A percentile compares a stretch with the other conserved stretches of the same genome.
These are phyloP conservation scores for Antheraea mylitta DNA, from an alignment of 1,140 invertebrate genomes.

Conservation along the genomic window DNA sequence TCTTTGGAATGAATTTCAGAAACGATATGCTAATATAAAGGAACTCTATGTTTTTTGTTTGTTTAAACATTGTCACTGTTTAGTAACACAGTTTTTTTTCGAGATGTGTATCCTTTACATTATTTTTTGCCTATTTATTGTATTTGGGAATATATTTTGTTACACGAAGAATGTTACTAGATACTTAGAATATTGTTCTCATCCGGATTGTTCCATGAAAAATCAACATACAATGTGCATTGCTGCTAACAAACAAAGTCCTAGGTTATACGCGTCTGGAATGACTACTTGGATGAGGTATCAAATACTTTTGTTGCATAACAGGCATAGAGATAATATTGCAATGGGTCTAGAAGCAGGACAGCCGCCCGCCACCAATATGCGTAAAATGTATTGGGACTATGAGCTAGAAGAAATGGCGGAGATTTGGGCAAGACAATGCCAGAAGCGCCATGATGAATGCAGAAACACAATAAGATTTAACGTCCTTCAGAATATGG, in stretches of 20 bases:
- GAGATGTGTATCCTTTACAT: slow-evolving; percentile 46
- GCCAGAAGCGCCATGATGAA: slow-evolving; percentile 67
- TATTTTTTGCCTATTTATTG: slow-evolving; percentile 34
- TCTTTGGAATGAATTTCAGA: too few species aligned
- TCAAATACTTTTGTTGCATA: slow-evolving; percentile 60
- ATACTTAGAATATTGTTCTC: slow-evolving; percentile 46
- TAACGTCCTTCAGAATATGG: slow-evolving; percentile 68
- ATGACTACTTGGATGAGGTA: slow-evolving; percentile 71
- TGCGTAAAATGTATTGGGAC: slow-evolving; percentile 73
- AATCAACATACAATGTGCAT: slow-evolving; percentile 65
- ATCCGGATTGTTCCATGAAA: slow-evolving; percentile 63
- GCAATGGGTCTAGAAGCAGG: slow-evolving; percentile 66
- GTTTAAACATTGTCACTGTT: too few species aligned
- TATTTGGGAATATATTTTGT: slow-evolving; percentile 28
- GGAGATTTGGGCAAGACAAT: slow-evolving; percentile 64
- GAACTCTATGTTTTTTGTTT: too few species aligned
- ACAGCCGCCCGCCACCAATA: slow-evolving; percentile 64
- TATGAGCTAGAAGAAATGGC: slow-evolving; percentile 67
- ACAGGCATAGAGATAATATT: slow-evolving; percentile 65
- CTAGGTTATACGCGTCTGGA: slow-evolving; percentile 58
- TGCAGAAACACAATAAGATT: slow-evolving; percentile 66
- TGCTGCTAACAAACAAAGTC: slow-evolving; percentile 48
- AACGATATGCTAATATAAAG: too few species aligned
- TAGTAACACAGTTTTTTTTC: slow-evolving; percentile 11
- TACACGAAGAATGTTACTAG: slow-evolving; percentile 17